Base-by-base conservation (phyloP, 2,888 invertebrate genomes). In the Melanotus villosus region DNA sequence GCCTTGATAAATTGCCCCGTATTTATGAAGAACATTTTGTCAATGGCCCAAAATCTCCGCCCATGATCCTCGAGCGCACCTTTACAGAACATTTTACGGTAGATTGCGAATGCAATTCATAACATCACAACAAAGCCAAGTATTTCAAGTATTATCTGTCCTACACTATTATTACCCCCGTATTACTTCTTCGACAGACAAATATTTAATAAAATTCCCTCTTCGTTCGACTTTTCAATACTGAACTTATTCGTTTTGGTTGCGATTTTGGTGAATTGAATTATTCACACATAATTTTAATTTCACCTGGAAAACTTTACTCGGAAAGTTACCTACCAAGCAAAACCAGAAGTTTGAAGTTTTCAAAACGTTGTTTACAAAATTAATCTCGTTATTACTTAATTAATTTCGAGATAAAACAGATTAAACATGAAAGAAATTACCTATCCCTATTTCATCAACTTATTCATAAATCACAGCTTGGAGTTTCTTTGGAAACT, bases 1-100 rank as follows among this genome's bases (percentile, higher is more conserved):
- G 70, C 66, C 59, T 67, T 70, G 70, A 70, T 67, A 70, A 67
- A 70, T 70, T 58, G 70, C 63, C 30, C 26, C 47, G 26, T 67
- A 70, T 67, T 67, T 63, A 43, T 66, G 66, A 70, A 63, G 64
- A 70, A 62, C 66, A 63, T 70, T 70, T 66, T 70, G 66, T 70
- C 70, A 70, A 70, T 70, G 66, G 58, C 18, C 34, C 36, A 4
- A 67, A 59, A 67, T 59, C 62, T 70, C 70, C 70, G 66, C 70
- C 70, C 64, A 64, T 67, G 52, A 56, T 64, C 50, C 54, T 66
- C 52, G 57, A 65, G 57, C 65, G 41, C 62, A 70, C 66, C 65
- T 70, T 66, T 65, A 66, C 45, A 69, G 38, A 57, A 38, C 60
- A 70, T 70, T 70, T 70, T 63, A 70, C 66, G 70, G 45, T 63